Evolutionary conservation across 1,140 invertebrate species (phyloP), one percentile per base, ranked within the genome.

Genomic region (Sinonovacula constricta): DNA sequence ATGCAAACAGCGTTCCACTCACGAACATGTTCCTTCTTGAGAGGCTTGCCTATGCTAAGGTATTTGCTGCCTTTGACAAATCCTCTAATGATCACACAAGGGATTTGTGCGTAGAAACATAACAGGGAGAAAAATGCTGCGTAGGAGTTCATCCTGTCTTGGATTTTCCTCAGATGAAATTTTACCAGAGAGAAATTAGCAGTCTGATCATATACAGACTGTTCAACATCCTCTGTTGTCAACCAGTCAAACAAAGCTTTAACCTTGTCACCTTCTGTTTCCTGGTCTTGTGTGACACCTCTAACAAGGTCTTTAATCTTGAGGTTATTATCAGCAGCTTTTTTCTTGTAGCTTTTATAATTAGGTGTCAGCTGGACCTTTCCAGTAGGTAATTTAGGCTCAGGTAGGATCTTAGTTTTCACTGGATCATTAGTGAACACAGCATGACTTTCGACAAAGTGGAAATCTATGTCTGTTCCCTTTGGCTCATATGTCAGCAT

Each of bases 1-100:
- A 70, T 30, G 15, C 54, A n/a, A 5, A 70, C 67, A 28, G 51
- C 67, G n/a, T 70, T 70, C 67, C 67, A 70, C 57, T 70, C 67
- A 28, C 67, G 22, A 3, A 57, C 34, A 4, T 45, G 33, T 45
- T 57, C 54, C 14, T 56, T 14, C 15, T 3, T 33, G 26, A 56
- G 15, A 1, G 14, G 5, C 24, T 56, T 56, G 28, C 31, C 30
- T n/a, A 36, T 3, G 2, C 49, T 26, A 10, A 18, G 7, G 24
- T 68, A 68, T 14, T 39, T 12, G n/a, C 45, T 14, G 18, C 51
- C 67, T 57, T 70, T 70, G 33, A 70, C 67, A 70, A 45, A 33
- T 12, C 67, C 67, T 57, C 34, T 56, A 0, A 70, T 56, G 26
- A 70, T 56, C 4, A 70, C 67, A 34, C 67, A 70, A 33, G 67